Percentiles rank a stretch among this genome's conserved stretches.
phyloP scores from a whole-genome alignment of 1,140 invertebrate species.

The Apis florea region DNA sequence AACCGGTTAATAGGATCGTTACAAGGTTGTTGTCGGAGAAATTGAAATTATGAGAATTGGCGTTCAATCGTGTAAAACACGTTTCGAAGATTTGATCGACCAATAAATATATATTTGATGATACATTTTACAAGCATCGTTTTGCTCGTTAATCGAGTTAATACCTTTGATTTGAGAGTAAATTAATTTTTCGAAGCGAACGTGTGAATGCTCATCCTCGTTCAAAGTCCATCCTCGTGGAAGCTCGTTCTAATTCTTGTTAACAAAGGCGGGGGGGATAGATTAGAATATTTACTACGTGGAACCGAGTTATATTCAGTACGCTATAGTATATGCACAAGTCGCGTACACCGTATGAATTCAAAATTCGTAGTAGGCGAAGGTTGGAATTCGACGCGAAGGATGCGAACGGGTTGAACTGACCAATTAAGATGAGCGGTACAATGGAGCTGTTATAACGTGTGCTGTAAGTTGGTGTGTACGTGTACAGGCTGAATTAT shows the following conservation, averaged over 20 bases:
- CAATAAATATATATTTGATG: not conserved
- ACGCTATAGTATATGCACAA: not conserved
- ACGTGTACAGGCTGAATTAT: not conserved
- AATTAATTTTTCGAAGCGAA: too few species aligned
- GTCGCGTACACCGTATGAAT: slow-evolving; percentile 19
- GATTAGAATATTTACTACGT: slow-evolving; percentile 21
- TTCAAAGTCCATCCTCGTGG: not conserved
- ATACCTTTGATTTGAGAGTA: too few species aligned
- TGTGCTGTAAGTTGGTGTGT: not conserved
- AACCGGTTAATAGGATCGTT: too few species aligned
- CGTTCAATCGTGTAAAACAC: not conserved
- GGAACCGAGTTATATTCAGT: not conserved
- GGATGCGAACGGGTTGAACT: not conserved
- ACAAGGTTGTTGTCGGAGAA: too few species aligned
- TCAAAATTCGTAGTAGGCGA: slow-evolving; percentile 1
- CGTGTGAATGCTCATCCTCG: too few species aligned
- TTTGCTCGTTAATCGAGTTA: too few species aligned
- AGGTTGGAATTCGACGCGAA: not conserved
- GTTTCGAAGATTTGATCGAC: fast-evolving
- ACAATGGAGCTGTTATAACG: not conserved
- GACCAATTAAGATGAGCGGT: slow-evolving; percentile 22
- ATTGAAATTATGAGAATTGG: not conserved
- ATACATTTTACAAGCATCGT: not conserved
- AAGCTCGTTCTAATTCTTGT: not conserved
- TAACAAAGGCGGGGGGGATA: not conserved